These are phyloP conservation scores for Thaumetopoea pityocampa DNA, from an alignment of 1,140 invertebrate species.

Conservation along the genomic window DNA sequence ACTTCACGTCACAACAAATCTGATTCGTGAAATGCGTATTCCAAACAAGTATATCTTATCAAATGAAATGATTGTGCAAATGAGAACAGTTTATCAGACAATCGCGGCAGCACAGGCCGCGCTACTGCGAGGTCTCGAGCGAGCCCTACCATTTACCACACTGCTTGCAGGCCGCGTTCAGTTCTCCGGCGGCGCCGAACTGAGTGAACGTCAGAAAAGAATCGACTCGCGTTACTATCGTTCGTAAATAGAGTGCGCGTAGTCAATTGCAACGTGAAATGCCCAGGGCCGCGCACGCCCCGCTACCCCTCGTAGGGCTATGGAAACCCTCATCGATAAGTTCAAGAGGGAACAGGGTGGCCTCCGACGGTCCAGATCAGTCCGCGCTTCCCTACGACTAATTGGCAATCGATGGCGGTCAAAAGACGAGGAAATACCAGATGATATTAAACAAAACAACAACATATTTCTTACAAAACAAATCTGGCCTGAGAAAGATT, in stretches of 20 bases:
- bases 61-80: slow-evolving; percentile 64
- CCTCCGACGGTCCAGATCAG: slow-evolving; percentile 81
- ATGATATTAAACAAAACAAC: slow-evolving; percentile 50
- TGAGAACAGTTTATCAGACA: slow-evolving; percentile 56
- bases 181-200: slow-evolving; percentile 45
- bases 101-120: slow-evolving; percentile 35
- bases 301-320: slow-evolving; percentile 60
- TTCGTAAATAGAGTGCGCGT: slow-evolving; percentile 68
- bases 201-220: slow-evolving; percentile 64
- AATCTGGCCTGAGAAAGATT: slow-evolving; percentile 66
- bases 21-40: slow-evolving; percentile 47
- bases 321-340: slow-evolving; percentile 69
- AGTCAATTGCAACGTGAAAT: slow-evolving; percentile 66
- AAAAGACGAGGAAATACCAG: slow-evolving; percentile 50
- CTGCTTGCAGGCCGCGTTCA: slow-evolving; percentile 59
- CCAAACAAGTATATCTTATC: slow-evolving; percentile 64
- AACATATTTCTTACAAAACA: slow-evolving; percentile 61
- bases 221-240: slow-evolving; percentile 64
- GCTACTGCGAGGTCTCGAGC: slow-evolving; percentile 39
- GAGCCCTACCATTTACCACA: slow-evolving; percentile 44
- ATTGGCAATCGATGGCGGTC: slow-evolving; percentile 77
- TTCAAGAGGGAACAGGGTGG: slow-evolving; percentile 64
- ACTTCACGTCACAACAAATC: slow-evolving; percentile 69
- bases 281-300: slow-evolving; percentile 53
- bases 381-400: slow-evolving; percentile 82